Conservation (phyloP, 2,113 vertebrate genomes). For the Ameiurus melas region DNA sequence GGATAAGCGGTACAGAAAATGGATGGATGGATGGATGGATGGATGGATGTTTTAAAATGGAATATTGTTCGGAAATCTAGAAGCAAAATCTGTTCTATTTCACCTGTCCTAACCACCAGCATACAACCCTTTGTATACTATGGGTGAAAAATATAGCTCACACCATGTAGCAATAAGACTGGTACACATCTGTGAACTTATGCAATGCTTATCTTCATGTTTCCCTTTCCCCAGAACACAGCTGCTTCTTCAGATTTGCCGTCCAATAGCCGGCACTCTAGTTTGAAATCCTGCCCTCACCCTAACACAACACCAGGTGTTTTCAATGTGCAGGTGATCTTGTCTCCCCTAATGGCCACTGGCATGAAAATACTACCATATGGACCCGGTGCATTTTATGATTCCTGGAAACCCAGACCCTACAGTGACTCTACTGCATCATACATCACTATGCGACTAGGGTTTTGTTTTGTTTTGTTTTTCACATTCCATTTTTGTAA, state of each 20-base stretch:
- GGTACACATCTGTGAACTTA: conserved; percentile 12
- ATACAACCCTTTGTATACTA: background rate
- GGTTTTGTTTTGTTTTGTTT: background rate
- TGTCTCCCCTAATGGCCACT: background rate
- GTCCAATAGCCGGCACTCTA: background rate
- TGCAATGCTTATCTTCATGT: background rate
- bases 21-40: too few species aligned
- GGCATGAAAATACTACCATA: background rate
- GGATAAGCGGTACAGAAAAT: too few species aligned
- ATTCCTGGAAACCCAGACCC: background rate
- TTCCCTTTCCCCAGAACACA: background rate
- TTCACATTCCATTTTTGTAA: background rate
- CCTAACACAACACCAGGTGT: background rate
- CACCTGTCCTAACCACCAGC: background rate
- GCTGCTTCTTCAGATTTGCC: conserved; percentile 14
- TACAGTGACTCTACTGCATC: background rate
- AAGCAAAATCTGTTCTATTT: background rate
- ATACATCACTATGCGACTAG: background rate
- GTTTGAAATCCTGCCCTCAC: too few species aligned
- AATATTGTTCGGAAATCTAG: background rate
- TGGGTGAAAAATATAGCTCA: background rate
- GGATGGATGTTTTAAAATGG: background rate
- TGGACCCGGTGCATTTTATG: background rate
- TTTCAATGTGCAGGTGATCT: background rate
- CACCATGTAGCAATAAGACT: background rate